Percentiles rank a stretch among this genome's conserved stretches.
These are phyloP conservation scores for Apotomis betuletana DNA, from an alignment of 2,888 invertebrate genomes.

Conservation along the genomic window DNA sequence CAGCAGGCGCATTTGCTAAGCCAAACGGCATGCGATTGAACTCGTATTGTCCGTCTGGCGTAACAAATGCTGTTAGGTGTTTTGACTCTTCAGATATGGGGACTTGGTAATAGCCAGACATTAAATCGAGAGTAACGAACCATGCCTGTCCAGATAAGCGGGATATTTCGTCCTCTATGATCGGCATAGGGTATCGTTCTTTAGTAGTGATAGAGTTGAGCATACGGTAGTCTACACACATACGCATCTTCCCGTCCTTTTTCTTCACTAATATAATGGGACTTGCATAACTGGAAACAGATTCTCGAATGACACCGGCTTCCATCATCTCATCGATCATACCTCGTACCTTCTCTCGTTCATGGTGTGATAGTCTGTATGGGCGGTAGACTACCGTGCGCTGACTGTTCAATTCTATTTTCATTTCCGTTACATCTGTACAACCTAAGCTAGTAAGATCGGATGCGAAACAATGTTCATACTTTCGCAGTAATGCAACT, in stretches of 20 bases:
- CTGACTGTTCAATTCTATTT: too few species aligned
- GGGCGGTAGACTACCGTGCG: background rate
- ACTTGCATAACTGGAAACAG: too few species aligned
- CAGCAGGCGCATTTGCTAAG: constrained; percentile 1
- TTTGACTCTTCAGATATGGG: constrained; percentile 19
- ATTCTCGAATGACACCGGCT: too few species aligned
- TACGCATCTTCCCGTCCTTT: too few species aligned
- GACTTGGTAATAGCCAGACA: constrained; percentile 18
- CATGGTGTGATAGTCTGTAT: background rate
- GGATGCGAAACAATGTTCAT: too few species aligned
- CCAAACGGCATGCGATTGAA: background rate
- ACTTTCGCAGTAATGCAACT: too few species aligned
- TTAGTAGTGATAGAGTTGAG: background rate
- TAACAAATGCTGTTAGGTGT: constrained; percentile 12
- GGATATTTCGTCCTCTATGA: constrained; percentile 12
- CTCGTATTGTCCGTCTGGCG: constrained; percentile 7
- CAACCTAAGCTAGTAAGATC: too few species aligned
- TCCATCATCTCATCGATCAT: background rate
- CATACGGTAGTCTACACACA: too few species aligned
- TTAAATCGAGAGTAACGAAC: constrained; percentile 11
- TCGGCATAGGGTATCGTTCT: constrained; percentile 15
- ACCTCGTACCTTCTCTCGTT: background rate
- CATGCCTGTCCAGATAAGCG: constrained; percentile 1
- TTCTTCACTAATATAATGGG: too few species aligned
- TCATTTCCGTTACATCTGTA: too few species aligned